Base-by-base conservation (phyloP, 2,113 vertebrate species). In the Pithys albifrons region DNA sequence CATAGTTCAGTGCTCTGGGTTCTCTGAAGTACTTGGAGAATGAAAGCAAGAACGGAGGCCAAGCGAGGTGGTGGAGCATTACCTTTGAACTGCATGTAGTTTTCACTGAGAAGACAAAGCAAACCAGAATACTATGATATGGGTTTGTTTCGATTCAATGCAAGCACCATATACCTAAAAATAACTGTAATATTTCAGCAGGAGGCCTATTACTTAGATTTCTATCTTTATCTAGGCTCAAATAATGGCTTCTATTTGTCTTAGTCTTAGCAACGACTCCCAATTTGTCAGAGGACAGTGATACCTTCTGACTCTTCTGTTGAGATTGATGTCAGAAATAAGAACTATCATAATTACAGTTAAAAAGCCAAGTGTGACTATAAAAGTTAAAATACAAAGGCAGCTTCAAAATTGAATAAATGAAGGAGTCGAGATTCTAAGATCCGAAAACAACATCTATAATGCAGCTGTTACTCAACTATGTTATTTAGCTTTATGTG, bases 1-100 rank as follows among this genome's bases (percentile, higher is more conserved):
- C 97, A 97, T 5, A 95, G 84, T 51, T 98, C 99, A 70, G 45
- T 52, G 73, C 97, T 98, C 29, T 88, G 88, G 43, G 97, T 98
- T 85, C 98, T 98, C 92, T 97, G 98, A 92, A 99, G 97, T 33
- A 99, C 98, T 85, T 99, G 98, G 66, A 98, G 96, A 61, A 98
- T 91, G 90, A 99, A 99, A 92, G 98, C 97, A 69, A 99, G 96
- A 61, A 98, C 48, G 0, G 98, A 97, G 19, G 98, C 98, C 58
- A 99, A 93, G 48, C 98, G 98, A 83, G 99, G 98, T 49, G 99
- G 98, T 62, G 98, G 98, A 79, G 97, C 93, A 2, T 98, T 96
- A 33, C 98, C 98, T 98, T 98, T 99, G 97, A 98, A 99, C 89
- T 99, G 98, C 83, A 99, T 85, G 95, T 99, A 99, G 95, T 96